phyloP scores from a whole-genome alignment of 1,140 invertebrate species.

The Saccostrea cuccullata region DNA sequence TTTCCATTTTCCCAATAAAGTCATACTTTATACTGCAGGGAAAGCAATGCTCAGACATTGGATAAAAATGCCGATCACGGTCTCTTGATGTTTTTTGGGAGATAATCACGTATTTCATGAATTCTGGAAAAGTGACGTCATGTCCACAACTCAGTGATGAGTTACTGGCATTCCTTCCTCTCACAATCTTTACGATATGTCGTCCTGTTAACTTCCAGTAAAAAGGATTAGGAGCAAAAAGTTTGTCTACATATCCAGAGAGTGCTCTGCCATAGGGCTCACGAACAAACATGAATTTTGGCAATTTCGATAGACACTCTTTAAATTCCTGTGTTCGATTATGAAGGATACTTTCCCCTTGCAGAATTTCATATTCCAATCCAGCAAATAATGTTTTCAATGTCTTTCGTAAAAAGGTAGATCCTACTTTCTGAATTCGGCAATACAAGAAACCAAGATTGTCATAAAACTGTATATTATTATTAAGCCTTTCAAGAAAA shows the following conservation, averaged over 20 bases:
- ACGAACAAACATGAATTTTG: slow-evolving; percentile 58
- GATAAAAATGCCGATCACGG: slow-evolving; percentile 59
- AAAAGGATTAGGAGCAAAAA: slow-evolving; percentile 52
- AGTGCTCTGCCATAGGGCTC: slow-evolving; percentile 57
- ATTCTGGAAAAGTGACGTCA: slow-evolving; percentile 61
- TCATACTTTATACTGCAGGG: slow-evolving; percentile 63
- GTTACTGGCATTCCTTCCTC: not conserved
- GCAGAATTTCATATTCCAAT: not conserved
- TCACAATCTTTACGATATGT: not conserved
- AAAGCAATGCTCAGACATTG: slow-evolving; percentile 56
- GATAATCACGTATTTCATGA: slow-evolving; percentile 60
- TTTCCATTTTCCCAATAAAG: slow-evolving; percentile 62
- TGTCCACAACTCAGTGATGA: slow-evolving; percentile 51
- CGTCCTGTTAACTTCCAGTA: slow-evolving; percentile 52
- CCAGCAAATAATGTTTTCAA: slow-evolving; percentile 27
- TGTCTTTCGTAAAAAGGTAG: slow-evolving; percentile 49
- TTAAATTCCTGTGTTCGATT: slow-evolving; percentile 23
- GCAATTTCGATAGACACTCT: not conserved
- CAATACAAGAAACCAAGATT: slow-evolving; percentile 50
- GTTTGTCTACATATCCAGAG: slow-evolving; percentile 61
- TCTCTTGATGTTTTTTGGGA: slow-evolving; percentile 19
- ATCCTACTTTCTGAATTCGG: slow-evolving; percentile 56
- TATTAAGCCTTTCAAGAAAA: not conserved
- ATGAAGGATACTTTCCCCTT: not conserved
- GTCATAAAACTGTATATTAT: slow-evolving; percentile 35